Evolutionary conservation across 1,140 invertebrate species (phyloP).

Genomic region (Prorops nasuta): DNA sequence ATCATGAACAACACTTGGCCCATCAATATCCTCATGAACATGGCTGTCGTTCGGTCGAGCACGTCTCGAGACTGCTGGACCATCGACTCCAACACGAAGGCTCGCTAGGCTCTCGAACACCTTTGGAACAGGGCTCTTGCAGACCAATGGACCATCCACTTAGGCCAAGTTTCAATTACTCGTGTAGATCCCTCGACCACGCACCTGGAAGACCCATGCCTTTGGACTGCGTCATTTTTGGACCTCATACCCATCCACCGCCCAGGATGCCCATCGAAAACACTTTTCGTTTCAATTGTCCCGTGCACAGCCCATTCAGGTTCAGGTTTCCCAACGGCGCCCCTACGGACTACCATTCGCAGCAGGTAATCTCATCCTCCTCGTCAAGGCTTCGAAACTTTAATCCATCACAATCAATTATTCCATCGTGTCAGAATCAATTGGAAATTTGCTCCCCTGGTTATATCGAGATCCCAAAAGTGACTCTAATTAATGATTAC

Average conservation of each 20-base stretch:
- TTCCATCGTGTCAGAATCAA: too few species aligned
- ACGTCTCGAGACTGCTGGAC: conserved; percentile 42
- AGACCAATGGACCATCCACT: conserved; percentile 33
- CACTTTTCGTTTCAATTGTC: conserved; percentile 56
- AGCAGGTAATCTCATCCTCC: conserved; percentile 51
- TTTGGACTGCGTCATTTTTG: conserved; percentile 51
- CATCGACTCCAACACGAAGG: conserved; percentile 37
- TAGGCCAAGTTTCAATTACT: conserved; percentile 41
- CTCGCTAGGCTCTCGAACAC: conserved; percentile 27
- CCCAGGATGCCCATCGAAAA: conserved; percentile 41
- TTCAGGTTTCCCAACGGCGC: conserved; percentile 62
- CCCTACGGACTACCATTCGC: conserved; percentile 53
- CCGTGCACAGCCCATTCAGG: conserved; percentile 65
- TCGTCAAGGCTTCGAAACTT: not conserved
- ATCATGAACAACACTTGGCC: conserved; percentile 38
- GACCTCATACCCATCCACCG: conserved; percentile 43
- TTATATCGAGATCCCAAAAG: not conserved
- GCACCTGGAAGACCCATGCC: conserved; percentile 42
- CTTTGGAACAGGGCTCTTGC: conserved; percentile 19
- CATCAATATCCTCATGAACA: conserved; percentile 38
- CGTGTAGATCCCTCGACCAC: conserved; percentile 51
- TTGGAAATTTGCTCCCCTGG: too few species aligned
- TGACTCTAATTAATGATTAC: not conserved
- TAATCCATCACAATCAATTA: too few species aligned
- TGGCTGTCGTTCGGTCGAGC: conserved; percentile 47